phyloP scores from a whole-genome alignment of 2,113 vertebrate genomes.

The Marmota monax region DNA sequence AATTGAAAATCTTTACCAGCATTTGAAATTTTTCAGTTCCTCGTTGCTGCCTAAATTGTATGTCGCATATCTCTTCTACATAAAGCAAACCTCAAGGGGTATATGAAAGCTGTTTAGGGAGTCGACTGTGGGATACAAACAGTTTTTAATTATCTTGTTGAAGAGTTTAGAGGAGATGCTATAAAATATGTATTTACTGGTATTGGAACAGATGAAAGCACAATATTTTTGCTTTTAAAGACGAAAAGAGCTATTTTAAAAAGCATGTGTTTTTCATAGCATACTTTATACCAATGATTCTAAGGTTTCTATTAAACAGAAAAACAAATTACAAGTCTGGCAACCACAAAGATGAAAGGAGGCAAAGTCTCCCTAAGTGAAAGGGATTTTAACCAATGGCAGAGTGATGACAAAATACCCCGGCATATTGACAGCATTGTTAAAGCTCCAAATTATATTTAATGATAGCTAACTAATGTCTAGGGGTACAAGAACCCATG shows the following conservation, averaged over 20 bases:
- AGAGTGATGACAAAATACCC: slow-evolving; percentile 78
- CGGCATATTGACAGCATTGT: slow-evolving; percentile 79
- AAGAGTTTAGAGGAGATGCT: slow-evolving; percentile 75
- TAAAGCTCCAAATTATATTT: slow-evolving; percentile 83
- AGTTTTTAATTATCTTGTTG: slow-evolving; percentile 63
- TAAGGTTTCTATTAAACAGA: slow-evolving; percentile 86
- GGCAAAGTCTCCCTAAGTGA: slow-evolving; percentile 68
- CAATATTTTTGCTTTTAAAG: slow-evolving; percentile 74
- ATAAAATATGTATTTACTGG: slow-evolving; percentile 71
- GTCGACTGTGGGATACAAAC: slow-evolving; percentile 46
- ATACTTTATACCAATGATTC: slow-evolving; percentile 81
- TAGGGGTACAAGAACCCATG: slow-evolving; percentile 53
- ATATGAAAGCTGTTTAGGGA: slow-evolving; percentile 54
- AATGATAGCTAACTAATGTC: slow-evolving; percentile 80
- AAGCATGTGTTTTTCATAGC: slow-evolving; percentile 81
- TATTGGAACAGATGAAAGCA: slow-evolving; percentile 69
- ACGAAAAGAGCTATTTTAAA: slow-evolving; percentile 75
- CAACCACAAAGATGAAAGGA: slow-evolving; percentile 84
- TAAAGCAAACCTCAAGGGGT: slow-evolving; percentile 23
- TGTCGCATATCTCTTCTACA: neutral
- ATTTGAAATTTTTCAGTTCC: slow-evolving; percentile 11
- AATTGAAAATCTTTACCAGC: slow-evolving; percentile 47
- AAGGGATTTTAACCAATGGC: slow-evolving; percentile 78
- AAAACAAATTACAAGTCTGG: slow-evolving; percentile 86
- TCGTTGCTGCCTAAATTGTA: neutral